phyloP scores from a whole-genome alignment of 2,888 invertebrate genomes.

The Asteroscopus sphinx region DNA sequence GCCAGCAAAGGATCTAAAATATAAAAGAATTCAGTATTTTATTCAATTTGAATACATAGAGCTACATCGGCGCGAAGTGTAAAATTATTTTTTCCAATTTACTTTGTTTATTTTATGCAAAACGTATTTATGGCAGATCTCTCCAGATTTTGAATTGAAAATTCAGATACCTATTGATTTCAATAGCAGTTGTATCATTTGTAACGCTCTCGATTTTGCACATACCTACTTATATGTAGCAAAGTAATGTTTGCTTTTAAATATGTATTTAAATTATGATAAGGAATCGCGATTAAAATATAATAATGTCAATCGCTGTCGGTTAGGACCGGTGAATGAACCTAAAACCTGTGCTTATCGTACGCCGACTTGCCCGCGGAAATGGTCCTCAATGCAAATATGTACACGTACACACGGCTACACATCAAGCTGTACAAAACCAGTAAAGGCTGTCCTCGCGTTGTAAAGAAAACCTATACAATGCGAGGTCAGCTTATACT shows the following conservation, averaged over 20 bases:
- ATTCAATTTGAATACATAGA: background rate
- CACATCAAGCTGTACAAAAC: too few relatives aligned
- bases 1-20: background rate
- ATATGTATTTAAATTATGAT: conserved; percentile 44
- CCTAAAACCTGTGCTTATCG: conserved; percentile 74
- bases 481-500: too few relatives aligned
- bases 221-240: background rate
- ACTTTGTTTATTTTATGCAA: conserved; percentile 12
- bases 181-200: conserved; percentile 10
- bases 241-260: conserved; percentile 16
- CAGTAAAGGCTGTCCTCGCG: too few relatives aligned
- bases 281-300: conserved; percentile 54
- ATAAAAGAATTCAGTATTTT: too few relatives aligned
- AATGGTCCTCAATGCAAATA: conserved; percentile 67
- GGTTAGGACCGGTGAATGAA: conserved; percentile 72
- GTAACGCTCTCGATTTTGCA: conserved; percentile 4
- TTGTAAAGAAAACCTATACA: too few relatives aligned
- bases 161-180: conserved; percentile 3
- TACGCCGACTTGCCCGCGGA: conserved; percentile 67
- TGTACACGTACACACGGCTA: too few relatives aligned
- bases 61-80: background rate
- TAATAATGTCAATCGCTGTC: conserved; percentile 41
- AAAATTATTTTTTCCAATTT: conserved; percentile 2
- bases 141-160: background rate
- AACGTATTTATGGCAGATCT: background rate